Evolutionary conservation across 2,888 invertebrate species (phyloP).

Genomic region (Apodemia mormo): DNA sequence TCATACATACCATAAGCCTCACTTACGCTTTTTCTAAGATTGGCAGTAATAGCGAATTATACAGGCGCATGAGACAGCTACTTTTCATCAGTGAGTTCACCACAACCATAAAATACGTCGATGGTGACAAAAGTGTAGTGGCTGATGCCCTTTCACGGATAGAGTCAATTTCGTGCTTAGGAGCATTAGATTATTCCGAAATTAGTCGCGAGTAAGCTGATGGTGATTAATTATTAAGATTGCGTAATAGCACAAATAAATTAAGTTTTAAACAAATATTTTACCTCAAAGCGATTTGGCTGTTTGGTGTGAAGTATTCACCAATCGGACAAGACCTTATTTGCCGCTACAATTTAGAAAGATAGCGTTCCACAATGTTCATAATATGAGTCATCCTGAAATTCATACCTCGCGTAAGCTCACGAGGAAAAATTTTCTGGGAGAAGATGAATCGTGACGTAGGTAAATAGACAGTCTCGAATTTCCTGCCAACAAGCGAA

Average conservation of each 20-base stretch:
- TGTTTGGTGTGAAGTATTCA: conserved; percentile 28
- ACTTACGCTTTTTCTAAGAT: conserved; percentile 27
- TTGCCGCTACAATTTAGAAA: conserved; percentile 27
- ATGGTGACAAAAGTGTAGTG: conserved; percentile 18
- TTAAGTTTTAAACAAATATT: conserved; percentile 18
- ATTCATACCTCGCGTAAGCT: conserved; percentile 18
- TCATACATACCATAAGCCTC: conserved; percentile 33
- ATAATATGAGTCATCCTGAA: conserved; percentile 32
- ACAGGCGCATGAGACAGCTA: conserved; percentile 27
- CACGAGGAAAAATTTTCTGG: conserved; percentile 29
- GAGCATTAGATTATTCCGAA: conserved; percentile 5
- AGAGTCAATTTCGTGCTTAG: not conserved
- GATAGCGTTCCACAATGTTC: conserved; percentile 25
- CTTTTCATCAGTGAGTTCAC: conserved; percentile 21
- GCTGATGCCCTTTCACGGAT: conserved; percentile 22
- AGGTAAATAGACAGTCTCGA: conserved; percentile 26
- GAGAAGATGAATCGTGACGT: conserved; percentile 34
- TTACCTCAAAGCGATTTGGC: not conserved
- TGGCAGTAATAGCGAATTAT: conserved; percentile 24
- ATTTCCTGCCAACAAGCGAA: conserved; percentile 28
- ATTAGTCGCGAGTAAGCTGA: not conserved
- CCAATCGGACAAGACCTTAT: conserved; percentile 24
- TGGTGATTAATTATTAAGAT: not conserved
- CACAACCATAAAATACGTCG: conserved; percentile 19
- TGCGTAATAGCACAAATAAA: not conserved